Evolutionary conservation across 35 echinoderm and acorn worm genomes (phyloP).

Genomic region (Apostichopus japonicus): DNA sequence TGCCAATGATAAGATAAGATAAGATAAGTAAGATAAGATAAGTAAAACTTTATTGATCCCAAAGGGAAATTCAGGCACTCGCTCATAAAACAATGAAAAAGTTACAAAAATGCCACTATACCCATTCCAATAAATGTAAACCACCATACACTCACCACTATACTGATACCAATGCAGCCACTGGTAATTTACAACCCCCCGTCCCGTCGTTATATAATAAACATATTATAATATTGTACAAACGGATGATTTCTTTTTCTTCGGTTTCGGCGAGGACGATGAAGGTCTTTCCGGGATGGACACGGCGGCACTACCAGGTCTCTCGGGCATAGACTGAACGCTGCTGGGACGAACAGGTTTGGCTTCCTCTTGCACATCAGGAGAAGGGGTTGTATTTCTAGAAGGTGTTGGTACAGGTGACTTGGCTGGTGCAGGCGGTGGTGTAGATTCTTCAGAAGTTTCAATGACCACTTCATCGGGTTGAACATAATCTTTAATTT

Average conservation of each 20-base stretch:
- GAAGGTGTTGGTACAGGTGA: not conserved
- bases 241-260: slow-evolving; percentile 40
- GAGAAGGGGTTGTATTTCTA: not conserved
- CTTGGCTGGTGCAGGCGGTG: not conserved
- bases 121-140: too few relatives aligned
- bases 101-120: too few relatives aligned
- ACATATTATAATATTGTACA: not conserved
- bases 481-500: slow-evolving; percentile 72
- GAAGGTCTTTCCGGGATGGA: slow-evolving; percentile 5
- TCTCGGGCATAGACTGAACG: slow-evolving; percentile 10
- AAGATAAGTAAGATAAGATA: too few relatives aligned
- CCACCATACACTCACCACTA: too few relatives aligned
- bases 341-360: slow-evolving; percentile 34
- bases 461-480: slow-evolving; percentile 29
- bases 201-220: too few relatives aligned
- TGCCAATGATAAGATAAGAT: too few relatives aligned
- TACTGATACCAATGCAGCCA: too few relatives aligned
- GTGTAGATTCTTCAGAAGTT: not conserved
- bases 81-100: too few relatives aligned
- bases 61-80: too few relatives aligned
- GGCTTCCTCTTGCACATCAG: not conserved
- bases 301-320: not conserved
- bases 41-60: too few relatives aligned
- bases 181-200: too few relatives aligned
- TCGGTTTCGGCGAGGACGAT: slow-evolving; percentile 39